Percentiles rank a stretch among this genome's conserved stretches.
phyloP scores from a whole-genome alignment of 2,113 vertebrate species.

The Amphiprion ocellaris region DNA sequence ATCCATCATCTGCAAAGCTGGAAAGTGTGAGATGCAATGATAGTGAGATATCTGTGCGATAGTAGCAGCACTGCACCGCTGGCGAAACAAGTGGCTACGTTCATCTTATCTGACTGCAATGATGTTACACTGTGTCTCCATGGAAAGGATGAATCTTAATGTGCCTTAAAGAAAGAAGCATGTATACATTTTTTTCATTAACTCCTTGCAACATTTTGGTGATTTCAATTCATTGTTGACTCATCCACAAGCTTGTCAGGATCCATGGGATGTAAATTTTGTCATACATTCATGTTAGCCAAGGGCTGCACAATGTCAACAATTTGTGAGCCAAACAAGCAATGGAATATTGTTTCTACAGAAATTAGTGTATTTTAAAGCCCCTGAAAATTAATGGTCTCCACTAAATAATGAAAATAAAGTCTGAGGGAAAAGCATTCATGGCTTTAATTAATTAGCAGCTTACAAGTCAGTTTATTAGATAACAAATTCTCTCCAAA shows the following conservation, averaged over 20 bases:
- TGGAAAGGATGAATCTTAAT: neutral
- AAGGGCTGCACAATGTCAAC: neutral
- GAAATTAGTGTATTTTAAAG: neutral
- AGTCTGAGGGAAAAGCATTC: too few relatives aligned
- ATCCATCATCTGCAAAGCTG: slow-evolving; percentile 35
- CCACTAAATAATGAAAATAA: too few relatives aligned
- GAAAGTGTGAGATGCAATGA: neutral
- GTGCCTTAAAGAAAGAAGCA: neutral
- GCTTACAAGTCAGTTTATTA: too few relatives aligned
- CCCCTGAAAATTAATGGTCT: neutral
- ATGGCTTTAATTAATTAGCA: too few relatives aligned
- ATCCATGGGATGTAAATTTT: neutral
- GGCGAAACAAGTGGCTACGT: neutral
- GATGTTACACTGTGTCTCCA: neutral
- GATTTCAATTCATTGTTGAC: neutral
- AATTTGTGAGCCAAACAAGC: neutral
- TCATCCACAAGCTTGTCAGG: neutral
- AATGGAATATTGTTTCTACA: too few relatives aligned
- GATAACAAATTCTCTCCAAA: too few relatives aligned
- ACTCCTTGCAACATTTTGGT: neutral
- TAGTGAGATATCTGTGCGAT: slow-evolving; percentile 14
- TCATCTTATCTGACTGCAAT: slow-evolving; percentile 17
- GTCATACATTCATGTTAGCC: neutral
- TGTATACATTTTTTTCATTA: neutral
- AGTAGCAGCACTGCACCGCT: neutral